Evolutionary conservation across 64 coral and sea anemone species (phyloP).

Genomic region (Pachyseris speciosa): DNA sequence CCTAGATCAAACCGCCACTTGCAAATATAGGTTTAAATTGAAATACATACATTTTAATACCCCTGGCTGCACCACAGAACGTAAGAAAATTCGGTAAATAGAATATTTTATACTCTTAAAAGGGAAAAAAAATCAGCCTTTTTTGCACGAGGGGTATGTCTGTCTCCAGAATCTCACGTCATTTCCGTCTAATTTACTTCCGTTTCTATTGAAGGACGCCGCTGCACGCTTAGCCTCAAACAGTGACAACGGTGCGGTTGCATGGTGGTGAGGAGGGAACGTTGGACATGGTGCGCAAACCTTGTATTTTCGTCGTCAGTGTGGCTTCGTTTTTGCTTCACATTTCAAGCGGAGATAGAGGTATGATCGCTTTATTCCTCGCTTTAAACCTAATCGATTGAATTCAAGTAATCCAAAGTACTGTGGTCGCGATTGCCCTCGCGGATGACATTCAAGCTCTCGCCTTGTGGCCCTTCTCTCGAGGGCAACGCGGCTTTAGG

Average conservation of each 20-base stretch:
- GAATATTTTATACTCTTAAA: background rate
- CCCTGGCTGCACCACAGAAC: background rate
- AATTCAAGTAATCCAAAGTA: background rate
- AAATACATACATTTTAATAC: background rate
- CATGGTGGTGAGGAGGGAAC: background rate
- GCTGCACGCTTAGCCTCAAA: slow-evolving; percentile 20
- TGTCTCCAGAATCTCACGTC: slow-evolving; percentile 24
- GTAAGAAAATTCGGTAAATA: background rate
- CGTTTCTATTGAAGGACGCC: slow-evolving; percentile 38
- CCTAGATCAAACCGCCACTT: background rate
- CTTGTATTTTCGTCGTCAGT: background rate
- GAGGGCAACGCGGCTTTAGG: background rate
- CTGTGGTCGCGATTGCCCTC: background rate
- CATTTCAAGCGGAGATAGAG: slow-evolving; percentile 25
- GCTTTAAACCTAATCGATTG: background rate
- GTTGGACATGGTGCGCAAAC: background rate
- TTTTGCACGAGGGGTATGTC: background rate
- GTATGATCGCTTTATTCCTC: background rate
- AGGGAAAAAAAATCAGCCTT: background rate
- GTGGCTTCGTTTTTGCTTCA: background rate
- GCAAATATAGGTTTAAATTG: background rate
- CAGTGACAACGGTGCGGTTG: slow-evolving; percentile 12
- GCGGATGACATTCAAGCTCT: background rate
- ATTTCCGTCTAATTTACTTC: slow-evolving; percentile 50
- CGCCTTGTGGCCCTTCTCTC: background rate